These are phyloP conservation scores for Heterochromis multidens DNA, from an alignment of 2,113 vertebrate species.

Conservation along the genomic window DNA sequence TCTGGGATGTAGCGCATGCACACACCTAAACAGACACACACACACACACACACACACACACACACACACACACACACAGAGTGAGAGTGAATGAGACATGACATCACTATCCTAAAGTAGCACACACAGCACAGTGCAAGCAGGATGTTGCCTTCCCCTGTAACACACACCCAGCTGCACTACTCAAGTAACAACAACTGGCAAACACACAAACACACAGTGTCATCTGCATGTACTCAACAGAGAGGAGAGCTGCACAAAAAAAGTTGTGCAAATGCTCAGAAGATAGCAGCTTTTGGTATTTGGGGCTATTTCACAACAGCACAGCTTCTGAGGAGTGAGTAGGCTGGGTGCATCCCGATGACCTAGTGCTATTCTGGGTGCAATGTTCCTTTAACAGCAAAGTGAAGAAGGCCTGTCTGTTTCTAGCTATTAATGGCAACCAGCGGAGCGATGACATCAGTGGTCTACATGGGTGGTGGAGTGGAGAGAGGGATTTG, in stretches of 20 bases:
- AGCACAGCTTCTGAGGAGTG: not conserved
- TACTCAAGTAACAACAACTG: conserved; percentile 27
- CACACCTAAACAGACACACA: not conserved
- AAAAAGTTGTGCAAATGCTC: not conserved
- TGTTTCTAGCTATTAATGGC: conserved; percentile 78
- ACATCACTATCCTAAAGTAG: conserved; percentile 70
- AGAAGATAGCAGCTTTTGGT: not conserved
- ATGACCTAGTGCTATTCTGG: conserved; percentile 28
- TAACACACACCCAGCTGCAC: conserved; percentile 53
- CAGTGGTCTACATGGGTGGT: conserved; percentile 61
- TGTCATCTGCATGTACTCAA: not conserved
- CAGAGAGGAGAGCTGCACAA: not conserved
- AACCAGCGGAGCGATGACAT: conserved; percentile 75
- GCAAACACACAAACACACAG: conserved; percentile 1
- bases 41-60: not conserved
- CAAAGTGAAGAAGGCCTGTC: conserved; percentile 64
- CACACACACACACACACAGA: conserved; percentile 5
- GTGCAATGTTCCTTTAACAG: conserved; percentile 71
- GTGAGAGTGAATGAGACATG: conserved; percentile 71
- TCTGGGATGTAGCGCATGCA: conserved; percentile 36
- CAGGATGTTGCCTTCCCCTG: conserved; percentile 44
- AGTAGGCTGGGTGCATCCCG: conserved; percentile 1
- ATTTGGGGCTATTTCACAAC: not conserved
- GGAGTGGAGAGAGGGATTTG: conserved; percentile 14
- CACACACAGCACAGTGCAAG: conserved; percentile 55